A percentile compares a stretch with the other conserved stretches of the same genome.
These are phyloP conservation scores for Parasteatoda tepidariorum DNA, from an alignment of 1,140 invertebrate species.

Conservation along the genomic window DNA sequence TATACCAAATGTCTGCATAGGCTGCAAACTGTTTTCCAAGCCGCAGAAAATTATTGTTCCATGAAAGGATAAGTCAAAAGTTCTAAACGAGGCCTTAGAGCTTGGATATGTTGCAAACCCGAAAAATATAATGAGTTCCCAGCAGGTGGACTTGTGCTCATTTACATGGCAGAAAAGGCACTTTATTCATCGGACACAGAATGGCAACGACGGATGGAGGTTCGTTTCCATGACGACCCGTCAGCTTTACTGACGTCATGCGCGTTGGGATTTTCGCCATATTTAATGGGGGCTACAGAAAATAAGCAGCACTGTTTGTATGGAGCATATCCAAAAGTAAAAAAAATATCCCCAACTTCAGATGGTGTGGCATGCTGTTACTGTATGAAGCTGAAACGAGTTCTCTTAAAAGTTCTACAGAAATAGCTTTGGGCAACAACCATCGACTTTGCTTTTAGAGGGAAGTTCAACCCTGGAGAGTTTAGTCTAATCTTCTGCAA, in stretches of 20 bases:
- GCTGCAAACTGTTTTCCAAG: background rate
- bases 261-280: slow-evolving; percentile 24
- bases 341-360: slow-evolving; percentile 4
- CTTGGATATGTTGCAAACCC: slow-evolving; percentile 4
- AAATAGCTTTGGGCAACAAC: slow-evolving; percentile 6
- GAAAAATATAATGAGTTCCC: slow-evolving; percentile 54
- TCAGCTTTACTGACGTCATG: slow-evolving; percentile 48
- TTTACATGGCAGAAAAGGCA: slow-evolving; percentile 21
- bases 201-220: slow-evolving; percentile 35
- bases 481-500: background rate
- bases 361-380: background rate
- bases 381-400: background rate
- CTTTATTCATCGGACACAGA: slow-evolving; percentile 30
- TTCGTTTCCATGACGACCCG: slow-evolving; percentile 19
- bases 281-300: slow-evolving; percentile 18
- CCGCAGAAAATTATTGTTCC: background rate
- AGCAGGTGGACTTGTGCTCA: slow-evolving; percentile 43
- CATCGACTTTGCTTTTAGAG: background rate
- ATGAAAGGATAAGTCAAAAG: background rate
- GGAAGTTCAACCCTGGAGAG: background rate
- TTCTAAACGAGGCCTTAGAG: background rate
- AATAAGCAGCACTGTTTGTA: background rate
- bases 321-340: background rate
- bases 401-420: background rate
- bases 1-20: too few relatives aligned